Evolutionary conservation across 1,140 invertebrate genomes (phyloP).

Genomic region (Wiebesia pumilae): DNA sequence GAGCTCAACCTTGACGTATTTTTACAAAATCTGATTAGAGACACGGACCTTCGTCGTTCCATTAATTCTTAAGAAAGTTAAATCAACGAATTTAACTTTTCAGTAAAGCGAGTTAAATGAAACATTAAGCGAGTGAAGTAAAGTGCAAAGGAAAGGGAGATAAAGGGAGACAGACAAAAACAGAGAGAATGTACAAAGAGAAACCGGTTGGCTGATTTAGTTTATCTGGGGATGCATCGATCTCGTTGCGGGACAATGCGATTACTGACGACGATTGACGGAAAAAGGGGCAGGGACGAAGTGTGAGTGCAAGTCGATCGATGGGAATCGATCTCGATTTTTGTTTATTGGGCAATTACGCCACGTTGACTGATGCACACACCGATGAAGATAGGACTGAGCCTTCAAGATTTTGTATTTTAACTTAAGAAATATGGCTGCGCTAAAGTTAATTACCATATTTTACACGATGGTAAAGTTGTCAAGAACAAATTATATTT

Average conservation of each 20-base stretch:
- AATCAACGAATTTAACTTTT: no score
- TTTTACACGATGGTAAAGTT: not conserved
- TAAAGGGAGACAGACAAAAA: not conserved
- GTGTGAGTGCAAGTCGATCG: slow-evolving; percentile 15
- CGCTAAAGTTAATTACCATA: slow-evolving; percentile 12
- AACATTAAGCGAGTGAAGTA: not conserved
- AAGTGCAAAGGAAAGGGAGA: not conserved
- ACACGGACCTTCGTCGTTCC: not conserved
- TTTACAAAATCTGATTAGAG: no score
- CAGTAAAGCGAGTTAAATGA: not conserved
- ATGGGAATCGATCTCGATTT: slow-evolving; percentile 49
- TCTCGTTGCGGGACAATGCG: slow-evolving; percentile 48
- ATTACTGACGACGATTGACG: slow-evolving; percentile 40
- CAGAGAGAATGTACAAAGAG: slow-evolving; percentile 18
- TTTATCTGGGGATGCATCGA: slow-evolving; percentile 52
- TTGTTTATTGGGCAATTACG: slow-evolving; percentile 48
- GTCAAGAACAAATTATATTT: slow-evolving; percentile 3
- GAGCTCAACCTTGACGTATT: no score
- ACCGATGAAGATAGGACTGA: slow-evolving; percentile 5
- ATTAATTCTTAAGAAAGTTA: not conserved
- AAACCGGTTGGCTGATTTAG: slow-evolving; percentile 47
- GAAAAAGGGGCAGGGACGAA: slow-evolving; percentile 48
- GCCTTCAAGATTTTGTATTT: not conserved
- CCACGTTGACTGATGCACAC: not conserved
- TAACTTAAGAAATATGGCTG: not conserved